These are phyloP conservation scores for Dendrolimus kikuchii DNA, from an alignment of 1,140 invertebrate genomes.

Conservation along the genomic window DNA sequence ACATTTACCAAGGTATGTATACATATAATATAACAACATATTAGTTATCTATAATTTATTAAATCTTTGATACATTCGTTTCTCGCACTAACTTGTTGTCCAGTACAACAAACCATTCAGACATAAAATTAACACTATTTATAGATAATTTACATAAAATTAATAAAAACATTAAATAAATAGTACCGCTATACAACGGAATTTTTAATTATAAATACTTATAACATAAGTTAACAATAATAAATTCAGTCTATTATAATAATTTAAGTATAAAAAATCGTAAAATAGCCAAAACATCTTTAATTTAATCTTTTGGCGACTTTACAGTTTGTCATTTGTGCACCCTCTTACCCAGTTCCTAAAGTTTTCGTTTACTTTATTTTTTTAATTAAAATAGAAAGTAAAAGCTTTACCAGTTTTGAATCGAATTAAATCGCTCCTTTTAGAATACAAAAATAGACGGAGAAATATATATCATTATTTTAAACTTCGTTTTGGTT, in stretches of 20 bases:
- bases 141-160: no score
- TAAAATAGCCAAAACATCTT: constrained; percentile 42
- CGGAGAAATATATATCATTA: no score
- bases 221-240: constrained; percentile 51
- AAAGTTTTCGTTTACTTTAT: not conserved
- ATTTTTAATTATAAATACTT: constrained; percentile 24
- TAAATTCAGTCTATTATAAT: constrained; percentile 45
- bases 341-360: not conserved
- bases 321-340: constrained; percentile 24
- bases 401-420: no score
- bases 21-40: constrained; percentile 1
- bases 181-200: not conserved
- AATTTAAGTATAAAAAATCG: constrained; percentile 25
- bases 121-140: no score
- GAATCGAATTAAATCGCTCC: no score
- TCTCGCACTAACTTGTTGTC: constrained; percentile 6
- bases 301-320: constrained; percentile 34
- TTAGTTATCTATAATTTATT: constrained; percentile 20
- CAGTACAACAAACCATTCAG: no score
- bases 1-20: no score
- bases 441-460: no score
- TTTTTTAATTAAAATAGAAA: no score
- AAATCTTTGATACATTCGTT: constrained; percentile 43
- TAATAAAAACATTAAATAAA: constrained; percentile 16
- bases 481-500: no score